Conservation (phyloP, 1,140 invertebrate species). For the Pogonognathellus flavescens region DNA sequence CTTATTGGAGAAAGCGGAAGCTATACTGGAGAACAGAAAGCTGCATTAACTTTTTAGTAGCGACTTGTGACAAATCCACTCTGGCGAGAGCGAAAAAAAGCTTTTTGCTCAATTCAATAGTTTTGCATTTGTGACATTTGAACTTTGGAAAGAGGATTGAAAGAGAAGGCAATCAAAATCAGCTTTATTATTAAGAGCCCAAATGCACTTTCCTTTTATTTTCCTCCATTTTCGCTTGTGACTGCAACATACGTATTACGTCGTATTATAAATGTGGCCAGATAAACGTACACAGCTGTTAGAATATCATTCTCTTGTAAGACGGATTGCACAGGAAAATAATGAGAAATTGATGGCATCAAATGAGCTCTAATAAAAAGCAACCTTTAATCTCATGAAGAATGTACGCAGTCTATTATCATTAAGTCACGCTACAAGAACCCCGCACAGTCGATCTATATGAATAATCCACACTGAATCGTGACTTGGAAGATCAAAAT, state of each 20-base stretch:
- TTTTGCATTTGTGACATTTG: slow-evolving; percentile 20
- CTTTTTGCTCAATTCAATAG: background rate
- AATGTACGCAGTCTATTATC: slow-evolving; percentile 15
- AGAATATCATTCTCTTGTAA: too few relatives aligned
- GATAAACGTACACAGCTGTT: too few relatives aligned
- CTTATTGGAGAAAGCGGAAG: too few relatives aligned
- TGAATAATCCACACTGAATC: slow-evolving; percentile 37
- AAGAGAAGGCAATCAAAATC: slow-evolving; percentile 16
- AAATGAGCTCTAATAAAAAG: slow-evolving; percentile 43
- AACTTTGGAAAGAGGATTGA: background rate
- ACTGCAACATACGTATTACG: too few relatives aligned
- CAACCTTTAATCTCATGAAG: slow-evolving; percentile 43
- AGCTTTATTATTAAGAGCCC: slow-evolving; percentile 2
- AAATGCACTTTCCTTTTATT: too few relatives aligned
- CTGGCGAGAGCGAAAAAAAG: background rate
- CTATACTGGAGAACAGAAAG: background rate
- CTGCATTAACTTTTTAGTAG: slow-evolving; percentile 21
- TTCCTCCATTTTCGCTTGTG: too few relatives aligned
- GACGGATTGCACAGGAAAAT: background rate
- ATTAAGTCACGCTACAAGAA: slow-evolving; percentile 3
- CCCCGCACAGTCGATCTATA: background rate
- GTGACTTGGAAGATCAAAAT: slow-evolving; percentile 34
- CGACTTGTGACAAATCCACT: slow-evolving; percentile 17
- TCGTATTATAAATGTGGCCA: too few relatives aligned
- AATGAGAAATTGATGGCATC: slow-evolving; percentile 33